A percentile compares a stretch with the other conserved stretches of the same genome.
Evolutionary conservation across 2,113 vertebrate genomes (phyloP).

Genomic region (Pithys albifrons): DNA sequence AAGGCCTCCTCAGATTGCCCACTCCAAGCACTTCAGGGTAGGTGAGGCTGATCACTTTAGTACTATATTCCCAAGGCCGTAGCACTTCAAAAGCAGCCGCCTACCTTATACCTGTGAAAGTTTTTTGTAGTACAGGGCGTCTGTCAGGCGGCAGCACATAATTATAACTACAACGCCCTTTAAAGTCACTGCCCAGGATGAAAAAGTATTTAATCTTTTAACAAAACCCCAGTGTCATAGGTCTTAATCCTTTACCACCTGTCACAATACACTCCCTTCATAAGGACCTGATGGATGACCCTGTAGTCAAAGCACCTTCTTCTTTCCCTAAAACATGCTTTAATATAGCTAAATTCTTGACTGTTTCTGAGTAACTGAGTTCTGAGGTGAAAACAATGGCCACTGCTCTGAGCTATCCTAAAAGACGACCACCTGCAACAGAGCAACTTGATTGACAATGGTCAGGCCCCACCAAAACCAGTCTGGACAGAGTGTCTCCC

Average conservation of each 20-base stretch:
- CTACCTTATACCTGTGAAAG: rapidly evolving
- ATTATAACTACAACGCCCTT: neutral
- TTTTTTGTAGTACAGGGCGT: neutral
- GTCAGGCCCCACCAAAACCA: neutral
- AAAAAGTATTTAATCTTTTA: neutral
- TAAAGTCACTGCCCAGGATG: neutral
- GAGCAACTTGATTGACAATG: neutral
- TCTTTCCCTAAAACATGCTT: rapidly evolving
- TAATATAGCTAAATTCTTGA: neutral
- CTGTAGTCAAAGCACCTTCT: neutral
- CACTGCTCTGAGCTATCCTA: neutral
- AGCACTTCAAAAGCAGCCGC: neutral
- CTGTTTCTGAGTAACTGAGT: neutral
- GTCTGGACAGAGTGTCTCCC: rapidly evolving
- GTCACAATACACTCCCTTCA: neutral
- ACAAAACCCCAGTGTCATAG: neutral
- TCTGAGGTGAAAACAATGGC: neutral
- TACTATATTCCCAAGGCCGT: neutral
- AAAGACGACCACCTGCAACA: neutral
- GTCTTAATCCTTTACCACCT: neutral
- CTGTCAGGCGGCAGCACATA: neutral
- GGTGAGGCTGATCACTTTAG: neutral
- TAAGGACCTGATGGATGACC: neutral
- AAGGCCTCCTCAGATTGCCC: neutral
- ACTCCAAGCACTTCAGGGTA: neutral